These are phyloP conservation scores for Hydrotaea diabolus DNA, from an alignment of 2,888 invertebrate species.

Conservation along the genomic window DNA sequence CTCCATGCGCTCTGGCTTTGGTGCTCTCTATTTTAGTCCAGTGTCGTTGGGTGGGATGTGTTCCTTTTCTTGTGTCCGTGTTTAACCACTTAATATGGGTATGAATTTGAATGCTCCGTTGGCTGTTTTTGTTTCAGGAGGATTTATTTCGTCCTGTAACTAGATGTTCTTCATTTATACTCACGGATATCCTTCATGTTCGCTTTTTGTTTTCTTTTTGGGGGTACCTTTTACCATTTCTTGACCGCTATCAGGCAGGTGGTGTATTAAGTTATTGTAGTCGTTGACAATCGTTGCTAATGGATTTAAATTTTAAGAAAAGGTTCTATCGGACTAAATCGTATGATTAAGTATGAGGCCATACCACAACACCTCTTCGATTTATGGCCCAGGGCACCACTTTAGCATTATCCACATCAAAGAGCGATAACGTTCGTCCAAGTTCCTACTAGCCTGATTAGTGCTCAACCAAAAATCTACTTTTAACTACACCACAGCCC, in stretches of 20 bases:
- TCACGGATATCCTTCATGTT: constrained; percentile 73
- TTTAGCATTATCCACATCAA: too few relatives aligned
- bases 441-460: too few relatives aligned
- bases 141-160: constrained; percentile 26
- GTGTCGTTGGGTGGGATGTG: constrained; percentile 15
- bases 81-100: constrained; percentile 43
- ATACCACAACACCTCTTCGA: too few relatives aligned
- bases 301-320: too few relatives aligned
- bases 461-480: too few relatives aligned
- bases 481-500: too few relatives aligned
- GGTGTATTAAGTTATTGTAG: background rate
- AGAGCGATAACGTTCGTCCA: too few relatives aligned
- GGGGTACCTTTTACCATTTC: background rate
- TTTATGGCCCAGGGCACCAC: too few relatives aligned
- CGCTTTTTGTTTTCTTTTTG: constrained; percentile 3
- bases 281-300: too few relatives aligned
- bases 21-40: background rate
- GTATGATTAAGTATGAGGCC: too few relatives aligned
- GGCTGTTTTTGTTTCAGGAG: background rate
- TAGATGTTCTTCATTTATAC: constrained; percentile 69
- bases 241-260: background rate
- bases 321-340: too few relatives aligned
- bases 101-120: background rate
- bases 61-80: constrained; percentile 39
- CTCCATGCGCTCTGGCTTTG: background rate